Percentiles rank a stretch among this genome's conserved stretches.
phyloP scores from a whole-genome alignment of 2,888 invertebrate genomes.

The Hyposoter didymator region DNA sequence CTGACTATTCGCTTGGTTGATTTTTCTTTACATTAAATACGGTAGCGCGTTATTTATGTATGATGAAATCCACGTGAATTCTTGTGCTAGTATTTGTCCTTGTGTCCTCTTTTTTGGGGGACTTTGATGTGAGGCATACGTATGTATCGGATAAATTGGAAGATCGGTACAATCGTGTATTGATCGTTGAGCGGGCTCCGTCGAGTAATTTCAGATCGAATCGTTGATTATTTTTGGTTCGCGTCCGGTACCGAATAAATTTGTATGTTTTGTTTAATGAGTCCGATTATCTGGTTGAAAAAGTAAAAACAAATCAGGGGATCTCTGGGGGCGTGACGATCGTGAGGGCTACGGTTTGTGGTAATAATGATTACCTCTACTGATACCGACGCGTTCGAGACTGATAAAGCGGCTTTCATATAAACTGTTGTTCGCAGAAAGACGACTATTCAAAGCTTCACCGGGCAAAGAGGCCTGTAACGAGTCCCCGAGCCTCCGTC shows the following conservation, averaged over 20 bases:
- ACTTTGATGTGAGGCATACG: neutral
- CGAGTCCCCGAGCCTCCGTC: neutral
- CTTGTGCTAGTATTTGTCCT: conserved; percentile 2
- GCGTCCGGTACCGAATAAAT: neutral
- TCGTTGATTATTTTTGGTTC: conserved; percentile 7
- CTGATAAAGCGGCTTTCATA: conserved; percentile 77
- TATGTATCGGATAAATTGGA: neutral
- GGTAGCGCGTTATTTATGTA: neutral
- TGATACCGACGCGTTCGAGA: conserved; percentile 71
- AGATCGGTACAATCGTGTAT: neutral
- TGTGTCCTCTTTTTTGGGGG: conserved; percentile 13
- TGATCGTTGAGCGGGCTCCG: neutral
- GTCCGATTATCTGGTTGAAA: neutral
- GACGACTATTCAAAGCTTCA: conserved; percentile 61
- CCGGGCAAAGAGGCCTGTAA: neutral
- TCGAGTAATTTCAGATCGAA: neutral
- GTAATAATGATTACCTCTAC: conserved; percentile 45
- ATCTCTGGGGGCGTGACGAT: conserved; percentile 42
- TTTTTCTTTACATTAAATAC: neutral
- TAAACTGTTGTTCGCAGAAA: conserved; percentile 74
- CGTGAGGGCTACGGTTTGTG: conserved; percentile 57
- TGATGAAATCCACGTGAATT: conserved; percentile 1
- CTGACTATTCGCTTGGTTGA: conserved; percentile 15
- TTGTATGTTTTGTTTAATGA: neutral
- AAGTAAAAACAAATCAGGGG: conserved; percentile 20